Evolutionary conservation across 2,888 invertebrate species (phyloP).

Genomic region (Lysandra coridon): DNA sequence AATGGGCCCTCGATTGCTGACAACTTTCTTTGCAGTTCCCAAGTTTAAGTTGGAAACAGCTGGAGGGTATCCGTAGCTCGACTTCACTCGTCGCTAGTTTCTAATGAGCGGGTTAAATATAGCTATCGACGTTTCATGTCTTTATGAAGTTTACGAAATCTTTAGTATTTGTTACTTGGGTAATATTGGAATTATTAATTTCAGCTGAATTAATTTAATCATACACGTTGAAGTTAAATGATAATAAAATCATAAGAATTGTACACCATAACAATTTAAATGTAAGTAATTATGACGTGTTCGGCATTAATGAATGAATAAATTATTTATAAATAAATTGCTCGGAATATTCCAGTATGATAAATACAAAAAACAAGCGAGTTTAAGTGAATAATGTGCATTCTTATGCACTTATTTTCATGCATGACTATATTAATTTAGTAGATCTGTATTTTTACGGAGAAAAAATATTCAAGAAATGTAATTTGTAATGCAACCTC

Average conservation of each 20-base stretch:
- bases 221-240: neutral
- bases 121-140: neutral
- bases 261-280: neutral
- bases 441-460: neutral
- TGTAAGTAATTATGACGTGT: slow-evolving; percentile 8
- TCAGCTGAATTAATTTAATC: neutral
- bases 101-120: slow-evolving; percentile 36
- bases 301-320: slow-evolving; percentile 4
- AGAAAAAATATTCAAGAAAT: neutral
- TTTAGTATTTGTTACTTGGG: neutral
- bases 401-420: neutral
- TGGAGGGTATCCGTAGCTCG: slow-evolving; percentile 53
- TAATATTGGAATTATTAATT: neutral
- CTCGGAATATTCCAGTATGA: slow-evolving; percentile 7
- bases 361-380: neutral
- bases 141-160: neutral
- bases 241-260: neutral
- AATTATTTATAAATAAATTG: neutral
- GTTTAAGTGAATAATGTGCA: slow-evolving; percentile 3
- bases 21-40: slow-evolving; percentile 70
- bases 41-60: slow-evolving; percentile 62
- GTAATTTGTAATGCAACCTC: too few relatives aligned
- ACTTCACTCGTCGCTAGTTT: slow-evolving; percentile 39
- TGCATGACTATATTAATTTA: neutral
- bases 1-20: slow-evolving; percentile 75